These are phyloP conservation scores for Crotophaga sulcirostris DNA, from an alignment of 2,113 vertebrate species.

Conservation along the genomic window DNA sequence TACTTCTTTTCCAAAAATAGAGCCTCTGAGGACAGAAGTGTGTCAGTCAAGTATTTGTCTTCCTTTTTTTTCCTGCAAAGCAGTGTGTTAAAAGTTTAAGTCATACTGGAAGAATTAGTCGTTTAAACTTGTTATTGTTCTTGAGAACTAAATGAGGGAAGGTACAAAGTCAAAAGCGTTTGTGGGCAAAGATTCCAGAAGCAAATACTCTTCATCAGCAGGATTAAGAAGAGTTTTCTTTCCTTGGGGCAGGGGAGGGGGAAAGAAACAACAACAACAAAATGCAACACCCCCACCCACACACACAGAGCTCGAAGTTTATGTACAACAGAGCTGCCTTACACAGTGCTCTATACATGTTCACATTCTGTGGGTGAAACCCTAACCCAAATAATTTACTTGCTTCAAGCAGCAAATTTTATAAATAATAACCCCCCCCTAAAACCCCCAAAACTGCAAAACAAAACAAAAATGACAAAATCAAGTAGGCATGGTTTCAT, in stretches of 20 bases:
- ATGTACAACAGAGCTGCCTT: neutral
- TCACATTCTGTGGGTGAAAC: neutral
- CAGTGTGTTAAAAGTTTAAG: neutral
- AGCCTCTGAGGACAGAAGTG: neutral
- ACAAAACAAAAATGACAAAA: neutral
- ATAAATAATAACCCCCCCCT: no score
- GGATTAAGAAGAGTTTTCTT: neutral
- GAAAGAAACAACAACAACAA: no score
- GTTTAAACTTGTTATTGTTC: neutral
- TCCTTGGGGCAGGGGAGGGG: no score
- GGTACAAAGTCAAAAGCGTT: neutral
- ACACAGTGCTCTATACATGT: neutral
- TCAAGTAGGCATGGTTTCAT: neutral
- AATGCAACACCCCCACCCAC: no score
- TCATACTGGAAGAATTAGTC: neutral
- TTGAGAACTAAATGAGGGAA: neutral
- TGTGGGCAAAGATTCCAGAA: neutral
- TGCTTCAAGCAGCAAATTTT: neutral
- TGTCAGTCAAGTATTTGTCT: neutral
- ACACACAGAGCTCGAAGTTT: no score
- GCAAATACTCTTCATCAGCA: neutral
- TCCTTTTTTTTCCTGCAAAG: neutral
- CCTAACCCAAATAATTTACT: neutral
- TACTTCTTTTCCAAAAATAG: neutral
- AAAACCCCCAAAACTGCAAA: neutral